Evolutionary conservation across 1,140 invertebrate species (phyloP), one percentile per base, ranked within the genome.

Genomic region (Micrasema minimum): DNA sequence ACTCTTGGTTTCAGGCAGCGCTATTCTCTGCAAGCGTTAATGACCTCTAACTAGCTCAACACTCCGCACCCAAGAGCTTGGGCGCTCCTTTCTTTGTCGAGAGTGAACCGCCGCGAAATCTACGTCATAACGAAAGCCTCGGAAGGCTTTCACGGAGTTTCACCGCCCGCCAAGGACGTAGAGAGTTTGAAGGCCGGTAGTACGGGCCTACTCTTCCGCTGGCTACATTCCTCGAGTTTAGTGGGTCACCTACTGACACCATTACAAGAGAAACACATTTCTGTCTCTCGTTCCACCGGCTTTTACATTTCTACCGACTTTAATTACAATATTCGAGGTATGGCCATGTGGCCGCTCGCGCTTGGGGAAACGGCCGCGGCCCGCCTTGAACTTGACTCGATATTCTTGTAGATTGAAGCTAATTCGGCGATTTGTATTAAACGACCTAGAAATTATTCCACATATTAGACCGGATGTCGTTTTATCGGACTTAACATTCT

Each of bases 221-320:
- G 41, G 43, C 2, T 26, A 37, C 50, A 45, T 50, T 50, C 66
- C 38, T 11, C 9, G 51, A 11, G 50, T 53, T 53, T 53, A 61
- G 68, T 70, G 37, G 68, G 68, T 70, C 26, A 70, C 68, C 68
- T 31, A 70, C 59, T 70, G 68, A 70, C 68, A 51, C 59, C 65
- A n/a, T 43, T 64, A 12, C 37, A 31, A 53, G 41, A 45, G 64
- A 66, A 66, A 66, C 64, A 31, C 64, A 48, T 22, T 10, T 48
- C 46, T 48, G 18, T 31, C 26, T n/a, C n/a, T n/a, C n/a, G n/a
- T n/a, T n/a, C n/a, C n/a, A 7, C 26, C 26, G 26, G 26, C 7
- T 7, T 31, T 31, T 7, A 31, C 26, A 7, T 31, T 31, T 31
- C 26, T 45, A 16, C 3, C 41, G 11, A 45, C 3, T 45, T 31